Percentiles rank a stretch among this genome's conserved stretches.
These are phyloP conservation scores for Tetrao urogallus DNA, from an alignment of 2,113 vertebrate species.

Conservation along the genomic window DNA sequence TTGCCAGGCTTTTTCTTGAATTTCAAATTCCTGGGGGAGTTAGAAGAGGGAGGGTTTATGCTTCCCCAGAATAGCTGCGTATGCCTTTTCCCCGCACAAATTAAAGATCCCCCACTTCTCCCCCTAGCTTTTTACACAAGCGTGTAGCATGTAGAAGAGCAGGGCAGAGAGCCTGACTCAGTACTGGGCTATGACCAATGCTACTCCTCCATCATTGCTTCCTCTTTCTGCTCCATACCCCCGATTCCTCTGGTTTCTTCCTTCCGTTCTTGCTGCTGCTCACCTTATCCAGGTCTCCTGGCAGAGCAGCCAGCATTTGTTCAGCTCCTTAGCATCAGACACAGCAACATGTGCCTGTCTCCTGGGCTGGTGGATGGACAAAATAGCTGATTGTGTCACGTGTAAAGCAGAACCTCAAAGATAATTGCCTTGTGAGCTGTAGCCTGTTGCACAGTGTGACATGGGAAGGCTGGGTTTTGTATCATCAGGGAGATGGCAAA, in stretches of 20 bases:
- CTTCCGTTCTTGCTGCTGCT: background rate
- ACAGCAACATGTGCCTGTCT: background rate
- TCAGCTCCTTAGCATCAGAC: background rate
- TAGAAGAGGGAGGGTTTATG: background rate
- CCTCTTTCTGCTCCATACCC: background rate
- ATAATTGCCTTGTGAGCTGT: background rate
- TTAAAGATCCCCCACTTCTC: accelerated
- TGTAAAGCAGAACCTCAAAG: background rate
- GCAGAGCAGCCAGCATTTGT: background rate
- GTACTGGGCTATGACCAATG: background rate
- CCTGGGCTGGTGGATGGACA: background rate
- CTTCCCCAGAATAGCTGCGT: background rate
- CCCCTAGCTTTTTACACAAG: background rate
- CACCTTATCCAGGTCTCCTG: background rate
- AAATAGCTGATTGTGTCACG: background rate
- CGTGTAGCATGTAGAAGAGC: background rate
- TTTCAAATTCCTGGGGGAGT: background rate
- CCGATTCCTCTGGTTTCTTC: background rate
- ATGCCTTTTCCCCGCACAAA: accelerated
- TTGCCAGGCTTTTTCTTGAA: slow-evolving; percentile 13
- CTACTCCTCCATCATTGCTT: background rate
- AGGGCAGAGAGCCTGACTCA: background rate
- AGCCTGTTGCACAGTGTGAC: background rate
- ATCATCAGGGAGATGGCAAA: background rate
- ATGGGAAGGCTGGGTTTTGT: background rate